Evolutionary conservation across 2,113 vertebrate species (phyloP).

Genomic region (Colinus virginianus): DNA sequence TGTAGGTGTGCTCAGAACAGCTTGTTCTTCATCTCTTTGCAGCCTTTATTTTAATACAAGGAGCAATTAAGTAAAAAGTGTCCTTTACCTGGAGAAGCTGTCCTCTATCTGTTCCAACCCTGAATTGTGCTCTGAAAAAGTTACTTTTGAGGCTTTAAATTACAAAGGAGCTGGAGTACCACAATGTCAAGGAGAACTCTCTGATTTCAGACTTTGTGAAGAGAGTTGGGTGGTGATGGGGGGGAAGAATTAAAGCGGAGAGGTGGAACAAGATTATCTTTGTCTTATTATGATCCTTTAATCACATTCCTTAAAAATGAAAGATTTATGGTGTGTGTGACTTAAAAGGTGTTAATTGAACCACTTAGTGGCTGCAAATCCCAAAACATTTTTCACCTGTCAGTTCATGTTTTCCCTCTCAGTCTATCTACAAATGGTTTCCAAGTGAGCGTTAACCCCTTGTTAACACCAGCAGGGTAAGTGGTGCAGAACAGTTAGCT

Average conservation of each 20-base stretch:
- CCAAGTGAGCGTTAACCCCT: slow-evolving; percentile 21
- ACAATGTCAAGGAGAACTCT: neutral
- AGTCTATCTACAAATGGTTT: slow-evolving; percentile 6
- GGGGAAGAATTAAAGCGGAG: neutral
- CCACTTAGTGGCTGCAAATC: slow-evolving; percentile 49
- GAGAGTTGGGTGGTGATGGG: neutral
- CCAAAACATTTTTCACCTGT: slow-evolving; percentile 48
- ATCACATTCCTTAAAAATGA: slow-evolving; percentile 49
- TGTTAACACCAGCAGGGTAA: neutral
- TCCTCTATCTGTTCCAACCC: neutral
- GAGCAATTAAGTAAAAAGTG: neutral
- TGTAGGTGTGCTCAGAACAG: neutral
- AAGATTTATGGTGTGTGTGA: slow-evolving; percentile 43
- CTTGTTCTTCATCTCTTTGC: neutral
- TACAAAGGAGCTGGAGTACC: neutral
- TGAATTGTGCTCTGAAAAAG: neutral
- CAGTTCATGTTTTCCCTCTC: slow-evolving; percentile 12
- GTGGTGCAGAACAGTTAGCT: neutral
- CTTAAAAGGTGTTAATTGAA: slow-evolving; percentile 67
- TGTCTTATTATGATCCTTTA: slow-evolving; percentile 32
- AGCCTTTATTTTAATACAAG: neutral
- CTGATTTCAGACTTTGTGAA: neutral
- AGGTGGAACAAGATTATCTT: neutral
- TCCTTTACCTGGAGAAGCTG: neutral
- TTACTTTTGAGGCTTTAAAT: neutral